phyloP scores from a whole-genome alignment of 2,797 vertebrate genomes.

The Eupleurogrammus muticus region DNA sequence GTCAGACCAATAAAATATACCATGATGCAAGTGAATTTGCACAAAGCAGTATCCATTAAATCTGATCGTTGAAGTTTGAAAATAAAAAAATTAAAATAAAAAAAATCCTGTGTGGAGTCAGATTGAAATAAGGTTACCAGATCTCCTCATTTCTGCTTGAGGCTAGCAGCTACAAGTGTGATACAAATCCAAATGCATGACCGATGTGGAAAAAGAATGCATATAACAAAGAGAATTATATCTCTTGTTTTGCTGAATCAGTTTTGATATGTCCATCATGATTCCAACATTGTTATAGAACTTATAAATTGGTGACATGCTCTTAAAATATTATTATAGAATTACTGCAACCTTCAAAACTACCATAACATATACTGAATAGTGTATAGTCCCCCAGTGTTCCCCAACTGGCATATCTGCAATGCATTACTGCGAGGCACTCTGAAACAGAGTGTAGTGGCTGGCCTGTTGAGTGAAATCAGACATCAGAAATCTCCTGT shows the following conservation, averaged over 20 bases:
- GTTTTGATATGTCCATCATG: too few relatives aligned
- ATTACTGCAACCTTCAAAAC: not conserved
- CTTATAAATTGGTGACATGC: not conserved
- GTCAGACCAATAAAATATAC: not conserved
- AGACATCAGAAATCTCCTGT: constrained; percentile 78
- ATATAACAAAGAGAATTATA: too few relatives aligned
- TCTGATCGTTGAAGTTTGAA: not conserved
- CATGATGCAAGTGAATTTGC: not conserved
- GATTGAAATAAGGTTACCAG: too few relatives aligned
- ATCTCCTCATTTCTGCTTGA: not conserved
- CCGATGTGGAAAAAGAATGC: too few relatives aligned
- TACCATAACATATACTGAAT: not conserved
- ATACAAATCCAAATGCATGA: too few relatives aligned
- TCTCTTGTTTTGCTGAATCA: not conserved
- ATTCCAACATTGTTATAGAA: too few relatives aligned
- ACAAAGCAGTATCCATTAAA: not conserved
- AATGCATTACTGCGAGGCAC: constrained; percentile 55
- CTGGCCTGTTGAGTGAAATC: constrained; percentile 73
- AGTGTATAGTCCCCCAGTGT: constrained; percentile 10
- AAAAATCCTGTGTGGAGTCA: not conserved
- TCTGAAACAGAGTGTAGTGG: constrained; percentile 45
- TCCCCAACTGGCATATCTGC: constrained; percentile 56
- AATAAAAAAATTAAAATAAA: too few relatives aligned
- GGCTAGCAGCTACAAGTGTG: too few relatives aligned
- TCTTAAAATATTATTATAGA: not conserved